A percentile compares a stretch with the other conserved stretches of the same genome.
Evolutionary conservation across 53 echinoderm and acorn worm genomes (phyloP).

Genomic region (Patiria pectinifera): DNA sequence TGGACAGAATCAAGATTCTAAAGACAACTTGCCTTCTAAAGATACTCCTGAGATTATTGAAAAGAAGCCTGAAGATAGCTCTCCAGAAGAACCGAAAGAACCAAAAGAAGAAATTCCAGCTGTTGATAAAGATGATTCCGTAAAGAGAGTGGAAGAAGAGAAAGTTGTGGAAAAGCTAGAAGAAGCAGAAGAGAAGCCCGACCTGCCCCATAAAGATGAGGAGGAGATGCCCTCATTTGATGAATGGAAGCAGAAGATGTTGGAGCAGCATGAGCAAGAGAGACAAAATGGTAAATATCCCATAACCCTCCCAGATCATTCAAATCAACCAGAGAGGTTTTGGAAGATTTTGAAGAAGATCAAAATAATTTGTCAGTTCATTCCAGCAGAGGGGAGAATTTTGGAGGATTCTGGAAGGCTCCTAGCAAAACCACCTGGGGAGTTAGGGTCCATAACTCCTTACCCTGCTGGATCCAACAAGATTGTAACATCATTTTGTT

Average conservation of each 20-base stretch:
- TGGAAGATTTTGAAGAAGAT: no score
- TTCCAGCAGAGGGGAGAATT: no score
- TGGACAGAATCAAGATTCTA: not conserved
- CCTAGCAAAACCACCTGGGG: no score
- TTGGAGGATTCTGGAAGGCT: no score
- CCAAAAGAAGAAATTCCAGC: not conserved
- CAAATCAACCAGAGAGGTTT: no score
- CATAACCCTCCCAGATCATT: not conserved
- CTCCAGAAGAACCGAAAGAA: conserved; percentile 5
- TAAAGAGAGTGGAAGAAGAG: conserved; percentile 1
- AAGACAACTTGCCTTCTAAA: not conserved
- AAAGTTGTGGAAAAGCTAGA: not conserved
- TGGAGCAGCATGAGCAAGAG: conserved; percentile 79
- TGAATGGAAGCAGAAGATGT: conserved; percentile 93
- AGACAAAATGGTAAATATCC: conserved; percentile 35
- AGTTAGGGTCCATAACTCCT: no score
- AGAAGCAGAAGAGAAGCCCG: conserved; percentile 28
- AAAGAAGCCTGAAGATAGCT: not conserved
- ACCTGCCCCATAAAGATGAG: conserved; percentile 27
- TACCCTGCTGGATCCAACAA: no score
- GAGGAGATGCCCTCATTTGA: conserved; percentile 89
- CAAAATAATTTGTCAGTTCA: no score
- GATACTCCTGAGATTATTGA: not conserved
- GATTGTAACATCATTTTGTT: no score
- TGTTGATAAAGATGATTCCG: not conserved